These are phyloP conservation scores for Anoplophora glabripennis DNA, from an alignment of 1,140 invertebrate genomes.

Conservation along the genomic window DNA sequence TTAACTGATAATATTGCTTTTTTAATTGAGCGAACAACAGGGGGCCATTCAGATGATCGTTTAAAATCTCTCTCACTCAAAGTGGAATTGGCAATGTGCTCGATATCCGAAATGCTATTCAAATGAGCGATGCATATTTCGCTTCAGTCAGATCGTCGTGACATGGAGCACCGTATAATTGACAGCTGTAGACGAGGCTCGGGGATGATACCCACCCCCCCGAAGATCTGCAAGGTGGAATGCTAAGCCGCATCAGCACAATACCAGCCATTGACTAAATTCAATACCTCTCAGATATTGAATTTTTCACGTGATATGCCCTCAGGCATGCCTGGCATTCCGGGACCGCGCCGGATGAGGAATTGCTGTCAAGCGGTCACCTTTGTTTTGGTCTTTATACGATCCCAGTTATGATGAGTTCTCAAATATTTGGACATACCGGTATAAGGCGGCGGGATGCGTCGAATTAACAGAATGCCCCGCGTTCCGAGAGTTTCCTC, in stretches of 20 bases:
- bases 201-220: constrained; percentile 1
- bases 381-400: constrained; percentile 20
- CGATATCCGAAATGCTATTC: constrained; percentile 34
- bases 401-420: constrained; percentile 15
- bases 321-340: constrained; percentile 31
- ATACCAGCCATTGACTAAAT: constrained; percentile 32
- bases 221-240: constrained; percentile 18
- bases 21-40: no score
- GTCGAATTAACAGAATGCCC: constrained; percentile 5
- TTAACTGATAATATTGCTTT: no score
- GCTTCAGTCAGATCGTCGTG: constrained; percentile 37
- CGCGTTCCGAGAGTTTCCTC: no score
- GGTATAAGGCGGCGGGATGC: background rate
- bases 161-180: constrained; percentile 35
- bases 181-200: constrained; percentile 34
- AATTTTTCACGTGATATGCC: constrained; percentile 40
- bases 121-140: constrained; percentile 37
- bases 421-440: constrained; percentile 19
- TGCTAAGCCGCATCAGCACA: constrained; percentile 24
- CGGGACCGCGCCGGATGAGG: constrained; percentile 31
- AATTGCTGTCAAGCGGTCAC: constrained; percentile 38
- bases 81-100: background rate
- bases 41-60: no score
- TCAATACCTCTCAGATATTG: constrained; percentile 34
- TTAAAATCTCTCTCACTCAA: no score